Percentiles rank a stretch among this genome's conserved stretches.
Evolutionary conservation across 2,113 vertebrate genomes (phyloP).

Genomic region (Pollimyrus isidori): DNA sequence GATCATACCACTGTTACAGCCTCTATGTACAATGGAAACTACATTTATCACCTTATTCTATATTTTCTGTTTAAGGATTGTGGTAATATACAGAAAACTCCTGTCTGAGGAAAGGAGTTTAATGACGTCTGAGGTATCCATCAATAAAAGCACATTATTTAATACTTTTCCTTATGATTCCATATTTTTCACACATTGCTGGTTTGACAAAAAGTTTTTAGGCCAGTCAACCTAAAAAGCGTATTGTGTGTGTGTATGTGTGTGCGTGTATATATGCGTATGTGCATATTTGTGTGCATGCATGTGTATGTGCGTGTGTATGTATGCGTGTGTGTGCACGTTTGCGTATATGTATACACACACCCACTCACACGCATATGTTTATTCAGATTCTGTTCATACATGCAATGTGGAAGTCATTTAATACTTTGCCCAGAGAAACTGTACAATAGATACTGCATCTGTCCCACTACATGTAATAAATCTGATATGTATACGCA

Average conservation of each 20-base stretch:
- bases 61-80: constrained; percentile 29
- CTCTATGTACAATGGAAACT: constrained; percentile 5
- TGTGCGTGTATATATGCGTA: neutral
- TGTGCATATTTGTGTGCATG: neutral
- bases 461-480: neutral
- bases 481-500: neutral
- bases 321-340: neutral
- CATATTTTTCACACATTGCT: neutral
- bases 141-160: neutral
- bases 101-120: neutral
- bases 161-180: neutral
- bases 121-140: neutral
- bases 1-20: constrained; percentile 23
- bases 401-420: neutral
- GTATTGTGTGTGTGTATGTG: neutral
- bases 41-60: constrained; percentile 20
- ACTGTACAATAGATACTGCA: neutral
- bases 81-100: constrained; percentile 24
- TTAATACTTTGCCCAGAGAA: neutral
- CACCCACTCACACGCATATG: neutral
- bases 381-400: neutral
- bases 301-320: neutral
- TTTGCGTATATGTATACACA: neutral
- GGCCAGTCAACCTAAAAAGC: neutral
- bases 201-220: neutral